Evolutionary conservation across 2,113 vertebrate genomes (phyloP).

Genomic region (Odobenus rosmarus): DNA sequence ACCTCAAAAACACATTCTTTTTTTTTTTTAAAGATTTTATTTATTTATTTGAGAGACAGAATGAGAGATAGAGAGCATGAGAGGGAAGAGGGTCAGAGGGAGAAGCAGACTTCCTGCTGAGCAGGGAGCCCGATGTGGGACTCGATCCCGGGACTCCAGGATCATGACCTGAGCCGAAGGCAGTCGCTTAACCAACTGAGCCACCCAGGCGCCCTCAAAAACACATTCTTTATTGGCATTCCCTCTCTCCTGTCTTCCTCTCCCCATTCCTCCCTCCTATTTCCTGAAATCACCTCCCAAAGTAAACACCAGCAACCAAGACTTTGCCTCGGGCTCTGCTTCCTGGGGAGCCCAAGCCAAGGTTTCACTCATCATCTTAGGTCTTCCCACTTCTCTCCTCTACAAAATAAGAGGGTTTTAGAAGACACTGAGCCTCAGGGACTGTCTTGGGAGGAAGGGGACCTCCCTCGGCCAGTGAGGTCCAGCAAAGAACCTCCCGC

Average conservation of each 20-base stretch:
- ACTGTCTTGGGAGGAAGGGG: neutral
- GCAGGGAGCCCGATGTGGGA: no score
- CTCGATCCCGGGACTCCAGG: no score
- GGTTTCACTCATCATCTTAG: neutral
- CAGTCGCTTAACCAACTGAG: no score
- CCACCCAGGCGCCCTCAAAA: no score
- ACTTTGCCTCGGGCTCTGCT: neutral
- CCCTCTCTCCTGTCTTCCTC: neutral
- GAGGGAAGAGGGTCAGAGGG: no score
- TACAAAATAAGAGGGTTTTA: neutral
- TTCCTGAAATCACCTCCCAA: neutral
- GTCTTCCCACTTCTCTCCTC: neutral
- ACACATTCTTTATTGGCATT: neutral
- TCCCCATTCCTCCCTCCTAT: neutral
- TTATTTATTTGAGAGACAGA: no score
- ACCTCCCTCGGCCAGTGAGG: fast-evolving
- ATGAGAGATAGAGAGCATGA: no score
- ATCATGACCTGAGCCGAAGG: no score
- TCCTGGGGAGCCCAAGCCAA: neutral
- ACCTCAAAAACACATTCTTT: neutral
- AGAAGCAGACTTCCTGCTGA: no score
- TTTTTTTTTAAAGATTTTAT: no score
- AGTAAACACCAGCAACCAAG: neutral
- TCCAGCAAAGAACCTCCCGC: neutral
- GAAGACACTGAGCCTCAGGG: fast-evolving